These are phyloP conservation scores for Sebastes melanostomus DNA, from an alignment of 2,797 vertebrate species.

Conservation along the genomic window DNA sequence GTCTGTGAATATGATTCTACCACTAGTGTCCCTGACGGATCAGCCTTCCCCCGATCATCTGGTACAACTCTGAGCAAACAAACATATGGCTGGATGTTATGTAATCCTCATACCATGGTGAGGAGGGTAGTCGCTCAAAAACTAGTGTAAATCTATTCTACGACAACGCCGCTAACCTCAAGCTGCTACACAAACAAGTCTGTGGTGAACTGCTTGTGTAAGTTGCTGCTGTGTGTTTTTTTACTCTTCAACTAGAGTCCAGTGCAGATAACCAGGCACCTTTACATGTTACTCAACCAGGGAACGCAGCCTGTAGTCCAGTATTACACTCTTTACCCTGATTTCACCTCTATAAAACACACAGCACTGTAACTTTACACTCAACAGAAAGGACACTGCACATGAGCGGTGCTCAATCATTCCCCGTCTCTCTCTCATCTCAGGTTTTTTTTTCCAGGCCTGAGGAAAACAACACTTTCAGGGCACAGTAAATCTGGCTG, in stretches of 20 bases:
- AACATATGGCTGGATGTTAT: conserved; percentile 7
- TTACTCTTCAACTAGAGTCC: neutral
- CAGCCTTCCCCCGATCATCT: neutral
- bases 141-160: neutral
- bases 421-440: neutral
- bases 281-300: neutral
- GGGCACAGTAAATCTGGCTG: conserved; percentile 42
- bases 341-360: conserved; percentile 32
- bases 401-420: conserved; percentile 16
- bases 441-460: neutral
- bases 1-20: neutral
- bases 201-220: neutral
- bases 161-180: neutral
- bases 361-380: conserved; percentile 17
- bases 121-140: neutral
- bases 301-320: neutral
- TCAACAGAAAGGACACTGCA: neutral
- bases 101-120: neutral
- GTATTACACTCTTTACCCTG: conserved; percentile 2
- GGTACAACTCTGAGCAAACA: neutral
- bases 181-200: neutral
- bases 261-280: neutral
- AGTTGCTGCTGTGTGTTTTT: neutral
- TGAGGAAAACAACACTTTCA: conserved; percentile 52
- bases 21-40: neutral